These are phyloP conservation scores for Tragelaphus buxtoni DNA, from an alignment of 2,113 vertebrate genomes.

Conservation along the genomic window DNA sequence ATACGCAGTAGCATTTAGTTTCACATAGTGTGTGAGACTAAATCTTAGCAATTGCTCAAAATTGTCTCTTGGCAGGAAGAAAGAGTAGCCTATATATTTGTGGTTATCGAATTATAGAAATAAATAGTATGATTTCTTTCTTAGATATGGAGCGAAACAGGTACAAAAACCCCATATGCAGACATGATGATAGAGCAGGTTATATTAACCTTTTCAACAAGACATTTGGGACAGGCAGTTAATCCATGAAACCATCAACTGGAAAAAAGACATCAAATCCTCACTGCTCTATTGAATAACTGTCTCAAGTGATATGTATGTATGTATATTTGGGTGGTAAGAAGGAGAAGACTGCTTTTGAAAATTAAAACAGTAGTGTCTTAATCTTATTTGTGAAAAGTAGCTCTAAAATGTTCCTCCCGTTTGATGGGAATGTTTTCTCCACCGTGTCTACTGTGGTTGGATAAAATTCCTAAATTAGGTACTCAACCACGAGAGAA, in stretches of 20 bases:
- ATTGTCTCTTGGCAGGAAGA: neutral
- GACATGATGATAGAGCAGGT: conserved; percentile 41
- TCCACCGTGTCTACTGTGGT: neutral
- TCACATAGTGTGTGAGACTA: neutral
- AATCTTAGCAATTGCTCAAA: conserved; percentile 12
- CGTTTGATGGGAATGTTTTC: neutral
- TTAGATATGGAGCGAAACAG: neutral
- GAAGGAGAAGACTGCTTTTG: conserved; percentile 4
- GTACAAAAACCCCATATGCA: neutral
- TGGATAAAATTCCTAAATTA: neutral
- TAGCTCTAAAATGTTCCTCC: neutral
- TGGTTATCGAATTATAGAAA: conserved; percentile 29
- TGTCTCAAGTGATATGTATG: conserved; percentile 59
- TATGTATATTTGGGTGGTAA: conserved; percentile 37
- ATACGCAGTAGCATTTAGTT: neutral
- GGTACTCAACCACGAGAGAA: neutral
- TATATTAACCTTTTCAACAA: conserved; percentile 68
- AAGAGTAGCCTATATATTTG: neutral
- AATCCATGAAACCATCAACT: conserved; percentile 64
- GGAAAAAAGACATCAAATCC: conserved; percentile 47
- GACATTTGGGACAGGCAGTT: conserved; percentile 64
- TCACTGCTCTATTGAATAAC: conserved; percentile 60
- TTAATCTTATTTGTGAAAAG: conserved; percentile 28
- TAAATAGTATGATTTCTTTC: conserved; percentile 21
- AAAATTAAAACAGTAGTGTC: conserved; percentile 27